Evolutionary conservation across 2,113 vertebrate genomes (phyloP).

Genomic region (Procavia capensis): DNA sequence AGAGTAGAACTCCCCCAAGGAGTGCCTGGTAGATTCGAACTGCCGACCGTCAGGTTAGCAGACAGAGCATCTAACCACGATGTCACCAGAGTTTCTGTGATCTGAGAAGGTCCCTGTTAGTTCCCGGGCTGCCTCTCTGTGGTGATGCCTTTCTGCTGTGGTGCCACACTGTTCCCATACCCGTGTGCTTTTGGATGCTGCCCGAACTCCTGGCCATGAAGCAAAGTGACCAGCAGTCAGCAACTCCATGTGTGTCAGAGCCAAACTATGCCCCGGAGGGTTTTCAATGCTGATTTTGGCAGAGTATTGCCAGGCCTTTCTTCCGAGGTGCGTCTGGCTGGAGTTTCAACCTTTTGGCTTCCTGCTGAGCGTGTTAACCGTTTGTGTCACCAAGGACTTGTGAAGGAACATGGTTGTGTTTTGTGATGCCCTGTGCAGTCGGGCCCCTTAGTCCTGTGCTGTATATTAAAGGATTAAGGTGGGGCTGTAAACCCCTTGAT

Average conservation of each 20-base stretch:
- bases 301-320: background rate
- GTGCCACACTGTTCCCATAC: fast-evolving
- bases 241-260: too few species aligned
- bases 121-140: background rate
- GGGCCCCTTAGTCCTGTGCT: too few species aligned
- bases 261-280: too few species aligned
- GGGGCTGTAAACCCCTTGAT: too few species aligned
- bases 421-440: background rate
- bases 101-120: slow-evolving; percentile 12
- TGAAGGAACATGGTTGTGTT: background rate
- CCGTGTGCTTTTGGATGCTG: background rate
- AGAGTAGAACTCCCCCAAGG: too few species aligned
- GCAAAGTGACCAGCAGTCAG: background rate
- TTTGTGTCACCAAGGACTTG: background rate
- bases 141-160: background rate
- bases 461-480: too few species aligned
- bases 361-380: background rate
- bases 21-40: too few species aligned
- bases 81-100: too few species aligned
- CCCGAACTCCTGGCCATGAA: background rate
- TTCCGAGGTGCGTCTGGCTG: background rate
- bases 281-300: too few species aligned
- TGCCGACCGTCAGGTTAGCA: too few species aligned
- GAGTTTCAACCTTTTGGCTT: background rate
- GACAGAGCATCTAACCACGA: too few species aligned